phyloP scores from a whole-genome alignment of 1,140 invertebrate genomes.

The Trichogramma pretiosum region DNA sequence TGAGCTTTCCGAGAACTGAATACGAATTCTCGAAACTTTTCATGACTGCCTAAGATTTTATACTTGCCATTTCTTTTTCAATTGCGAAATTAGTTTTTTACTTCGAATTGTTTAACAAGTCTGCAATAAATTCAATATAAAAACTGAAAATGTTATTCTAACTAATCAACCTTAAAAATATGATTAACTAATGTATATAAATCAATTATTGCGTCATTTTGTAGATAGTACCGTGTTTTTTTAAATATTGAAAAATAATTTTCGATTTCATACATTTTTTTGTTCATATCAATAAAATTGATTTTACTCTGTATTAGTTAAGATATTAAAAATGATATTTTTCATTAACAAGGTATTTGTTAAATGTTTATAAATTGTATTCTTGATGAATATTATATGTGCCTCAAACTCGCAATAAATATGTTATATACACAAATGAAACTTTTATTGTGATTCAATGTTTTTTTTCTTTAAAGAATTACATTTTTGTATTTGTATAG shows the following conservation, averaged over 20 bases:
- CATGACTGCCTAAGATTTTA: constrained; percentile 8
- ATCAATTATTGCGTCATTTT: no score
- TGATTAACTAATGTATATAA: neutral
- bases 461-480: constrained; percentile 23
- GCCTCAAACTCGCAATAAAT: constrained; percentile 22
- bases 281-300: no score
- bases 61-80: constrained; percentile 6
- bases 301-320: constrained; percentile 3
- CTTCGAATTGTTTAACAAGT: no score
- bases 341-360: constrained; percentile 5
- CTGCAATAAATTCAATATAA: no score
- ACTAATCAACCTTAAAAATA: constrained; percentile 1
- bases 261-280: neutral
- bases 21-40: no score
- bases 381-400: constrained; percentile 23
- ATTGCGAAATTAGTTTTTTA: neutral
- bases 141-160: no score
- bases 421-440: constrained; percentile 20
- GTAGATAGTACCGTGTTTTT: no score
- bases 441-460: constrained; percentile 16
- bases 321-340: constrained; percentile 5
- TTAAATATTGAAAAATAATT: no score
- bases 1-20: no score
- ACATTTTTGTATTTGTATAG: constrained; percentile 32
- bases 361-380: constrained; percentile 20